phyloP scores from a whole-genome alignment of 1,140 invertebrate species.

The Drosophila varians region DNA sequence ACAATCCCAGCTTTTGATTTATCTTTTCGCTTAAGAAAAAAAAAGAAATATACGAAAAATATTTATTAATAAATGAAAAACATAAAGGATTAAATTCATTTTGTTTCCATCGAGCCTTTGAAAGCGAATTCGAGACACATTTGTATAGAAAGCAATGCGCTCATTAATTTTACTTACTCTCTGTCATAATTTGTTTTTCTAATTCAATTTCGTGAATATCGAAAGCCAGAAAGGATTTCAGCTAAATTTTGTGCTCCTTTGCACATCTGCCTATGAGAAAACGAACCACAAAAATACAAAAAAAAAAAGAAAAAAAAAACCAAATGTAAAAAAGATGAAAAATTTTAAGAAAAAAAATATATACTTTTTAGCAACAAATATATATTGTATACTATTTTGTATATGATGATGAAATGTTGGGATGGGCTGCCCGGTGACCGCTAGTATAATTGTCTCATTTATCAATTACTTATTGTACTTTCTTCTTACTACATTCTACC shows the following conservation, averaged over 20 bases:
- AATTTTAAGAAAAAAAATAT: slow-evolving; percentile 38
- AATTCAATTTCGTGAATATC: slow-evolving; percentile 66
- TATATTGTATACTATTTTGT: slow-evolving; percentile 71
- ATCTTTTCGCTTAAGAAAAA: slow-evolving; percentile 49
- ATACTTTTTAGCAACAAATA: slow-evolving; percentile 57
- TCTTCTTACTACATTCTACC: slow-evolving; percentile 79
- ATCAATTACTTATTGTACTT: slow-evolving; percentile 82
- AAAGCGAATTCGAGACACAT: slow-evolving; percentile 64
- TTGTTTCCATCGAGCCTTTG: slow-evolving; percentile 39
- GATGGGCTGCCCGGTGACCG: slow-evolving; percentile 84
- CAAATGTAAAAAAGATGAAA: slow-evolving; percentile 8
- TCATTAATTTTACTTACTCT: slow-evolving; percentile 68
- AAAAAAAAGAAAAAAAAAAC: too few relatives aligned
- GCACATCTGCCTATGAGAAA: slow-evolving; percentile 51
- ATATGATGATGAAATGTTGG: slow-evolving; percentile 84
- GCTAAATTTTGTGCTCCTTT: slow-evolving; percentile 65
- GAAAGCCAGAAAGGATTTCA: slow-evolving; percentile 58
- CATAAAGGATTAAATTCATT: slow-evolving; percentile 42
- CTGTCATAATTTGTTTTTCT: slow-evolving; percentile 69
- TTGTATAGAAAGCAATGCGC: slow-evolving; percentile 55
- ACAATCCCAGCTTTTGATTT: slow-evolving; percentile 44
- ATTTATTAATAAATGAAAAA: not conserved
- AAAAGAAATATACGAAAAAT: slow-evolving; percentile 17
- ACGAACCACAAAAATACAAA: slow-evolving; percentile 19
- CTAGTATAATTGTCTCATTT: slow-evolving; percentile 83